These are phyloP conservation scores for Lasiommata megera DNA, from an alignment of 2,888 invertebrate species.

Conservation along the genomic window DNA sequence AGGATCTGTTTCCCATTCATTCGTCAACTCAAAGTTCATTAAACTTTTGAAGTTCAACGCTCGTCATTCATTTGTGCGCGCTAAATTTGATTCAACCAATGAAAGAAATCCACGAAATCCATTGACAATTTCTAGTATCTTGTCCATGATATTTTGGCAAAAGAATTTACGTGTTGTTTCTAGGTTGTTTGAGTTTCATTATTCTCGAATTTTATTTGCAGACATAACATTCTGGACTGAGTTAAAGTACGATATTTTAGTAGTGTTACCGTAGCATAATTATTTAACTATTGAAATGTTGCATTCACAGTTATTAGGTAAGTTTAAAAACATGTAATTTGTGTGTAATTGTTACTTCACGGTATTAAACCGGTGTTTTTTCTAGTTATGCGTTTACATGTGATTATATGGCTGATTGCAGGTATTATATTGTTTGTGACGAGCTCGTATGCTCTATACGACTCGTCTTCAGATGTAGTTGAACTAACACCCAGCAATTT, in stretches of 20 bases:
- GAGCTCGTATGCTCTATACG: slow-evolving; percentile 80
- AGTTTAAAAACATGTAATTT: slow-evolving; percentile 57
- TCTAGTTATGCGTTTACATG: slow-evolving; percentile 19
- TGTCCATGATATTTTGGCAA: slow-evolving; percentile 37
- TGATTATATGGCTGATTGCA: too few relatives aligned
- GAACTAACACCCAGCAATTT: slow-evolving; percentile 94
- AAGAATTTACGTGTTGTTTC: slow-evolving; percentile 68
- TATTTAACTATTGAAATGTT: slow-evolving; percentile 48
- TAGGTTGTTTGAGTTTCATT: slow-evolving; percentile 25
- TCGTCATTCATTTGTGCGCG: slow-evolving; percentile 1
- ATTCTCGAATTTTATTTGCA: slow-evolving; percentile 36
- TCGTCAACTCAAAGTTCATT: background rate
- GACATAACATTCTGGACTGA: slow-evolving; percentile 27
- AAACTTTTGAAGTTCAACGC: background rate
- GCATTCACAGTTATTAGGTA: slow-evolving; percentile 57
- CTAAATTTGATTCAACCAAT: slow-evolving; percentile 50
- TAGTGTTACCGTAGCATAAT: background rate
- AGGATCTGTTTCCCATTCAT: too few relatives aligned
- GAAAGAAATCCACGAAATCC: slow-evolving; percentile 64
- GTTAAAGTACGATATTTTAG: background rate
- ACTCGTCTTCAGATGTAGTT: slow-evolving; percentile 88
- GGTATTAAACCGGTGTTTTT: slow-evolving; percentile 43
- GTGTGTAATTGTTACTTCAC: slow-evolving; percentile 43
- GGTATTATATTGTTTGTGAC: slow-evolving; percentile 62
- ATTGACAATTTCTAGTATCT: slow-evolving; percentile 58